These are phyloP conservation scores for Eumacrocentrus americanus DNA, from an alignment of 2,888 invertebrate genomes.

Conservation along the genomic window DNA sequence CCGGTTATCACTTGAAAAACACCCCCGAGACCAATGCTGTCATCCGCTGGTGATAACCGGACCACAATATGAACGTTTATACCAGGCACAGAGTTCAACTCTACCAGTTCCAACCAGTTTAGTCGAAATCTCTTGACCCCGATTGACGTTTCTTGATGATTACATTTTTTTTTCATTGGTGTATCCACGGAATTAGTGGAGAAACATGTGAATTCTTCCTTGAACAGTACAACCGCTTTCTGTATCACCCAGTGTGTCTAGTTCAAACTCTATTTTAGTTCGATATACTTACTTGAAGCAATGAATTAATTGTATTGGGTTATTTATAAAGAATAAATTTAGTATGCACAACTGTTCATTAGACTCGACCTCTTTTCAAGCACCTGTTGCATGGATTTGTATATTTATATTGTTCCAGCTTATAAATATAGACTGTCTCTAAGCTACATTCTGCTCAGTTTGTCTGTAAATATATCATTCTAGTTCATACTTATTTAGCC, in stretches of 20 bases:
- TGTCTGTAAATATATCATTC: background rate
- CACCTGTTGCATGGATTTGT: conserved; percentile 19
- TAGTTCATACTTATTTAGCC: too few relatives aligned
- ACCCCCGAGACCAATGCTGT: conserved; percentile 40
- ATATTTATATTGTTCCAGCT: conserved; percentile 2
- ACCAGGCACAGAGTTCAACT: conserved; percentile 44
- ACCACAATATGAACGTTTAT: conserved; percentile 43
- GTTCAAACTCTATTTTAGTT: background rate
- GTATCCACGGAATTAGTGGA: too few relatives aligned
- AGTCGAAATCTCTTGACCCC: conserved; percentile 49
- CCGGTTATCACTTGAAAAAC: conserved; percentile 54
- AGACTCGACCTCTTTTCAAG: background rate
- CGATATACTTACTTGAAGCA: background rate
- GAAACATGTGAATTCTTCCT: too few relatives aligned
- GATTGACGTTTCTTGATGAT: conserved; percentile 41
- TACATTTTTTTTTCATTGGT: conserved; percentile 23
- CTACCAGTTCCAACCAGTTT: conserved; percentile 48
- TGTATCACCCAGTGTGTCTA: background rate
- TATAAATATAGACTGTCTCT: background rate
- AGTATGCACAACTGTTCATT: background rate
- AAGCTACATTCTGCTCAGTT: background rate
- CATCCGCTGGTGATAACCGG: conserved; percentile 48
- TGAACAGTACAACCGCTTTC: background rate
- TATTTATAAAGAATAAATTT: too few relatives aligned
- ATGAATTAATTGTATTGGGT: too few relatives aligned